These are phyloP conservation scores for Desoria tigrina DNA, from an alignment of 2,888 invertebrate genomes.

Conservation along the genomic window DNA sequence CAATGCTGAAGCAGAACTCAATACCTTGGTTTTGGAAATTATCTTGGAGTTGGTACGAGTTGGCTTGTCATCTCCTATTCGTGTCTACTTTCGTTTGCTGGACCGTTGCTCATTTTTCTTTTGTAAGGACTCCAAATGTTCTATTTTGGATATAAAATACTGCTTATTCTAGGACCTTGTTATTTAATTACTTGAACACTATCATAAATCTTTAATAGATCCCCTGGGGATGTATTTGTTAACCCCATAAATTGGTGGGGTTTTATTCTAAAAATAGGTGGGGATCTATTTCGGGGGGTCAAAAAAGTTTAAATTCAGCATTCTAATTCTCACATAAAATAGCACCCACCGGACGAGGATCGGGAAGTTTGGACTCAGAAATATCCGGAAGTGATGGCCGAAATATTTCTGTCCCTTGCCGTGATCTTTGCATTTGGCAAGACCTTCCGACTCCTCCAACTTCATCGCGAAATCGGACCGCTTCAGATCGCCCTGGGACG, in stretches of 20 bases:
- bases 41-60: slow-evolving; percentile 37
- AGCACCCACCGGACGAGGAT: slow-evolving; percentile 63
- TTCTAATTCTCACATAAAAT: background rate
- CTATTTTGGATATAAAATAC: too few species aligned
- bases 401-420: slow-evolving; percentile 68
- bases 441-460: slow-evolving; percentile 65
- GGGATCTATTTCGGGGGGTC: too few species aligned
- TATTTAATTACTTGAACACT: too few species aligned
- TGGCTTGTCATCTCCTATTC: slow-evolving; percentile 11
- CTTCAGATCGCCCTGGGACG: slow-evolving; percentile 62
- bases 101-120: background rate
- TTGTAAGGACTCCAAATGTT: background rate
- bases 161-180: too few species aligned
- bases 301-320: too few species aligned
- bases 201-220: too few species aligned
- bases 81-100: slow-evolving; percentile 18
- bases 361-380: slow-evolving; percentile 63
- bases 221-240: too few species aligned
- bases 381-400: slow-evolving; percentile 67
- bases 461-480: slow-evolving; percentile 68
- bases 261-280: too few species aligned
- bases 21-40: slow-evolving; percentile 27
- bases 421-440: slow-evolving; percentile 68
- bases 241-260: too few species aligned
- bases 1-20: slow-evolving; percentile 15